Base-by-base conservation (phyloP, 2,113 vertebrate genomes). In the Megatriorchis doriae region DNA sequence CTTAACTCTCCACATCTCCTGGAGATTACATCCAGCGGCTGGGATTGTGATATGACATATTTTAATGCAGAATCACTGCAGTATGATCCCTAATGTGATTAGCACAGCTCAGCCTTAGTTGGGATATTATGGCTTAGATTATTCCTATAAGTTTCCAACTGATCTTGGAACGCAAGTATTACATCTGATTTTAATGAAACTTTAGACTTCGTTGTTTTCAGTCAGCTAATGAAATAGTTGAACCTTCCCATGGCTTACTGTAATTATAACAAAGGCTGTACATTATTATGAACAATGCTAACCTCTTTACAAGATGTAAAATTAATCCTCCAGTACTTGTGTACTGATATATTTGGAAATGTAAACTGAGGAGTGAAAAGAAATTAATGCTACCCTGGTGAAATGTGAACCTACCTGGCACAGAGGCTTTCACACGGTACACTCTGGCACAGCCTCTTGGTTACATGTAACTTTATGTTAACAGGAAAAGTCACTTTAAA, bases 111-210 rank as follows among this genome's bases (percentile, higher is more conserved):
- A 90, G 97, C 81, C 95, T 97, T 93, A 82, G 71, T 82, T 94
- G 89, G 94, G 79, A 96, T 96, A 95, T 95, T 92, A 93, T 94
- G 94, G 94, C 97, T 98, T 97, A 96, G 95, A 97, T 98, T 97
- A 96, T 98, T 97, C 96, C 96, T 97, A 94, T 98, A 98, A 97
- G 96, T 97, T 98, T 98, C 97, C 97, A 98, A 94, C 96, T 95
- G 97, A 98, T 98, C 96, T 97, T 98, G 97, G 97, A 98, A 98
- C 48, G 50, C 91, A 96, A 98, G 90, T 95, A 96, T 97, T 97
- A 97, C 98, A 98, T 98, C 98, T 98, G 98, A 98, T 98, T 98
- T 97, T 96, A 98, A 98, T 98, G 98, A 98, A 98, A 98, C 32
- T 58, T 95, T 97, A 98, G 97, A 97, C 95, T 89, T 97, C 6